Percentiles rank a stretch among this genome's conserved stretches.
phyloP scores from a whole-genome alignment of 2,888 invertebrate species.

The Coenonympha glycerion region DNA sequence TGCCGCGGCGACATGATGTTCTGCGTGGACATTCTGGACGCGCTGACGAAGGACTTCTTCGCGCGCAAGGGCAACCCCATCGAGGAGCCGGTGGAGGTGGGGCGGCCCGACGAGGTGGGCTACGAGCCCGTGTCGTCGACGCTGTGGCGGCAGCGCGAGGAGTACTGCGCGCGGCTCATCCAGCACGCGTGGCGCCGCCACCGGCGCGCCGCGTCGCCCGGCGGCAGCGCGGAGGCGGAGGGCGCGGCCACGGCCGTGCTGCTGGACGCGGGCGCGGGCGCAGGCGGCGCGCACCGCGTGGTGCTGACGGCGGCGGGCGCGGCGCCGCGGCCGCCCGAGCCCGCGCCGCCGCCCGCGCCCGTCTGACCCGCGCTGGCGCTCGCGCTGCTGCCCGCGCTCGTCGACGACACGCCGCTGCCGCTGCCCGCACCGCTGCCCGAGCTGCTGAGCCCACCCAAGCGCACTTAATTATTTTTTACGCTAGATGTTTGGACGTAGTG shows the following conservation, averaged over 20 bases:
- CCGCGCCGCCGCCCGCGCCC: slow-evolving; percentile 83
- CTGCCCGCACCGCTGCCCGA: slow-evolving; percentile 72
- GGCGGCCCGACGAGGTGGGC: slow-evolving; percentile 89
- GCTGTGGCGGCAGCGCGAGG: slow-evolving; percentile 96
- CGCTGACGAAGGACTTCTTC: slow-evolving; percentile 98
- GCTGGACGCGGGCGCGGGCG: slow-evolving; percentile 86
- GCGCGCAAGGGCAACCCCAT: slow-evolving; percentile 96
- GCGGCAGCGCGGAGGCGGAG: slow-evolving; percentile 64
- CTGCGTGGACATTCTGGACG: slow-evolving; percentile 98
- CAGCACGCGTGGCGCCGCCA: slow-evolving; percentile 97
- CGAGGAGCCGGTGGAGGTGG: slow-evolving; percentile 94
- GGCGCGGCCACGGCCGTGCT: slow-evolving; percentile 87
- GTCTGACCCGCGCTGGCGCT: slow-evolving; percentile 74
- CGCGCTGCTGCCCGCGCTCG: slow-evolving; percentile 72
- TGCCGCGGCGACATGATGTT: slow-evolving; percentile 98
- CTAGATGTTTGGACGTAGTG: slow-evolving; percentile 56
- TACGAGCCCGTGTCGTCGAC: slow-evolving; percentile 97
- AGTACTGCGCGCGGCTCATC: slow-evolving; percentile 95
- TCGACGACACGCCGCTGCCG: slow-evolving; percentile 70
- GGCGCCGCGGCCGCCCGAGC: slow-evolving; percentile 92
- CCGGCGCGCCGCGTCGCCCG: slow-evolving; percentile 78
- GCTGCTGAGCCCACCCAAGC: slow-evolving; percentile 70
- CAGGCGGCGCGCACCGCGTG: slow-evolving; percentile 91
- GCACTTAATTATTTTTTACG: slow-evolving; percentile 67
- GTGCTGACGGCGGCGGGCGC: slow-evolving; percentile 92